These are phyloP conservation scores for Dinoponera quadriceps DNA, from an alignment of 1,140 invertebrate species.

Conservation along the genomic window DNA sequence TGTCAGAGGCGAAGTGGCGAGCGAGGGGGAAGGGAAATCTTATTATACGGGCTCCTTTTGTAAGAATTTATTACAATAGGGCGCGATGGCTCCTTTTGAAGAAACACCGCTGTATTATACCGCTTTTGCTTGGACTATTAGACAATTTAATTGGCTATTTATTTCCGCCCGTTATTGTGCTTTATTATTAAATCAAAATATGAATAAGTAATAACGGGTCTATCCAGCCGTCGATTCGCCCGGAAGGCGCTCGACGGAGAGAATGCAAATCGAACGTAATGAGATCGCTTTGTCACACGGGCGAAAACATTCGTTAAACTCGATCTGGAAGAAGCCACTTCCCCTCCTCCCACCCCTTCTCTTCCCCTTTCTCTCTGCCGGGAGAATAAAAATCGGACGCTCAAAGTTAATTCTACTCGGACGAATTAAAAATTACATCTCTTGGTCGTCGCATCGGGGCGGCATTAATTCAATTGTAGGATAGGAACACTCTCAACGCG, in stretches of 20 bases:
- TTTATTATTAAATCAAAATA: conserved; percentile 42
- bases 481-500: conserved; percentile 33
- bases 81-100: not conserved
- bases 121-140: conserved; percentile 13
- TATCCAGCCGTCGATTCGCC: conserved; percentile 5
- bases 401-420: not conserved
- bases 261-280: conserved; percentile 32
- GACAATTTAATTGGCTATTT: conserved; percentile 45
- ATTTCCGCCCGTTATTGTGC: conserved; percentile 30
- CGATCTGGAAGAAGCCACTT: not conserved
- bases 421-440: too few species aligned
- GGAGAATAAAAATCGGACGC: conserved; percentile 16
- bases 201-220: conserved; percentile 23
- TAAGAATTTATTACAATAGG: conserved; percentile 30
- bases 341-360: too few species aligned
- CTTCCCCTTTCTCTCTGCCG: too few species aligned
- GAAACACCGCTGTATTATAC: not conserved
- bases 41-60: conserved; percentile 47
- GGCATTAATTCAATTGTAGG: conserved; percentile 16
- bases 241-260: not conserved
- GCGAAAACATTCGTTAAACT: conserved; percentile 16
- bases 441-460: too few species aligned
- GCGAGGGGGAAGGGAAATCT: not conserved
- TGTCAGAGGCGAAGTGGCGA: too few species aligned
- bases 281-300: conserved; percentile 26